Conservation (phyloP, 2,797 vertebrate species). For the Muscicapa striata region DNA sequence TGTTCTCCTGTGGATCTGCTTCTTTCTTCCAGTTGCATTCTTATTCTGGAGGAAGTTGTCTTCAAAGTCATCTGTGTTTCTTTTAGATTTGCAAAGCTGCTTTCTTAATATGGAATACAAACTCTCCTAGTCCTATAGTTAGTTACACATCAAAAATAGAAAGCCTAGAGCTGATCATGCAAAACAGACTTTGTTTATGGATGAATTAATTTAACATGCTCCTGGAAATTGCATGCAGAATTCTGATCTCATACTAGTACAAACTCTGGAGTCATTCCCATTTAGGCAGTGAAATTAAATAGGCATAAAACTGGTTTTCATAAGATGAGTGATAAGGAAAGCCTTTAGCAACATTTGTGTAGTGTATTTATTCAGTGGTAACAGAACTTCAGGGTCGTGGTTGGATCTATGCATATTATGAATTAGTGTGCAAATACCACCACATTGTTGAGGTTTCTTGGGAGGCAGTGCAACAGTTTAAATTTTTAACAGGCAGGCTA, state of each 20-base stretch:
- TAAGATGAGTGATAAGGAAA: background rate
- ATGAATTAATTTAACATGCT: background rate
- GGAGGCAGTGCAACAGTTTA: background rate
- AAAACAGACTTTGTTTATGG: background rate
- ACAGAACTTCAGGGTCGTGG: background rate
- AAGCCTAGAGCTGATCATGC: background rate
- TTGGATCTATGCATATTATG: background rate
- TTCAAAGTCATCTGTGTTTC: background rate
- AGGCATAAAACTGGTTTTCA: background rate
- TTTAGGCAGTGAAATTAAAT: conserved; percentile 14
- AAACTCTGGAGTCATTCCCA: background rate
- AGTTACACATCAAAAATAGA: background rate
- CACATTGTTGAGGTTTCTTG: background rate
- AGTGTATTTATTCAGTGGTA: background rate
- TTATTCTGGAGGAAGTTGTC: background rate
- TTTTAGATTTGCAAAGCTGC: background rate
- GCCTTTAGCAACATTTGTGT: background rate
- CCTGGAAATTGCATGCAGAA: background rate
- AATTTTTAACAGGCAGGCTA: background rate
- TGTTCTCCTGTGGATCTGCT: background rate
- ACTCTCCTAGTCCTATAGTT: background rate
- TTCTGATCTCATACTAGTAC: background rate
- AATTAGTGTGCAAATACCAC: background rate
- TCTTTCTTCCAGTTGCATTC: background rate
- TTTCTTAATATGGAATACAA: background rate